Base-by-base conservation (phyloP, 2,888 invertebrate genomes). In the Melipona bicolor region DNA sequence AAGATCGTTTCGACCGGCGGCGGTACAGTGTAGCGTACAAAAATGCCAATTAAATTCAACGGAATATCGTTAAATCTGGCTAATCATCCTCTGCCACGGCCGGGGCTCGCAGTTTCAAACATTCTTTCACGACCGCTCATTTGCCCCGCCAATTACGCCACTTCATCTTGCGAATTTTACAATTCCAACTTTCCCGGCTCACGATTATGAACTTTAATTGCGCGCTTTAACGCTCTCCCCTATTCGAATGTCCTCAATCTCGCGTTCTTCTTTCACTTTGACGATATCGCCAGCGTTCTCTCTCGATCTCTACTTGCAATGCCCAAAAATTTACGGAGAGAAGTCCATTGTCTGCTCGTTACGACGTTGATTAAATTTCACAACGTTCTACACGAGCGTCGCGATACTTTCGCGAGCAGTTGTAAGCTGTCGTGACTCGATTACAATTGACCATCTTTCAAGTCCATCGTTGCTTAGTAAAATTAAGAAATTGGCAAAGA, bases 41-140 rank as follows among this genome's bases (percentile, higher is more conserved):
- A 86, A 87, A 83, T 83, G 74, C 67, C 81, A 86, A 86, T 87
- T 86, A 80, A 84, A 78, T 77, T 77, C 77, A 64, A 69, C 77
- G 52, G 74, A 79, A 69, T 62, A 74, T 87, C 86, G 86, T 87
- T 86, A 87, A 84, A 75, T 54, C 72, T 43, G 32, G 73, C 83
- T 79, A 86, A 84, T 86, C 79, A 75, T 72, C 56, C 64, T 43
- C 17, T 17, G 24, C 43, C 21, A 52, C 52, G 21, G 21, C 9
- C 24, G 75, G 36, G 54, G 24, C 56, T 43, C 49, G 49, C 13
- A 64, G 77, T 77, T 77, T 77, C 43, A 17, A 64, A 62, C 54
- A 49, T 49, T 70, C 70, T 77, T 77, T 52, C 43, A 64, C n/a
- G 36, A 64, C 52, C 36, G 21, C 52, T 24, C 62, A 27, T 62